Base-by-base conservation (phyloP, 1,140 invertebrate genomes). In the Pararge aegeria region DNA sequence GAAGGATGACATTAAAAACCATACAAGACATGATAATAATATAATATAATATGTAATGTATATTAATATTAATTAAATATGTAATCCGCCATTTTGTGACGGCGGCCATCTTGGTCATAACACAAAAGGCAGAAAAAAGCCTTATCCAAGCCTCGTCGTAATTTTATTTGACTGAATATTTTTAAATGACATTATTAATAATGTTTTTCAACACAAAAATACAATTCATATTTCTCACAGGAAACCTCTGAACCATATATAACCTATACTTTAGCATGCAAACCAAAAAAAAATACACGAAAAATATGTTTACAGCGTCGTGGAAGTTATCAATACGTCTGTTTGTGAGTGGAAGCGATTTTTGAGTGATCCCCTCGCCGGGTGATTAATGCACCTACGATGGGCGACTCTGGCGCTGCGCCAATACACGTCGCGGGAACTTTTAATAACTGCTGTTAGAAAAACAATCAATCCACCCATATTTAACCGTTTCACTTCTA, bases 251-350 rank as follows among this genome's bases (percentile, higher is more conserved):
- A 16, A 16, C 3, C 2, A 10, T 1, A 4, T 9, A 3, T 42
- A 18, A 2, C 15, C 24, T 51, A 19, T 5, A 40, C 10, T n/a
- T 15, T 9, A 40, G 21, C 24, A 21, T 55, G 34, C 29, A n/a
- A 40, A 24, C 42, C 30, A 9, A 44, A 62, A 24, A 62, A 69
- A 54, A 71, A 55, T 49, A 56, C 40, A 66, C 63, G 73, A 73
- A 73, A 71, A 62, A 57, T 52, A 27, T 81, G 78, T 79, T 81
- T 81, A 81, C 74, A 73, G 57, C 30, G 72, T 65, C 72, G 65
- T 75, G 74, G 75, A 75, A 76, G 50, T 73, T 75, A 81, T 79
- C 74, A 68, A 72, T 75, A 65, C 62, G 66, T 72, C 72, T 72
- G 70, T 78, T 72, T 55, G 66, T 66, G 18, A 40, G 54, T 55